phyloP scores from a whole-genome alignment of 2,113 vertebrate genomes.

The Corvus hawaiiensis region DNA sequence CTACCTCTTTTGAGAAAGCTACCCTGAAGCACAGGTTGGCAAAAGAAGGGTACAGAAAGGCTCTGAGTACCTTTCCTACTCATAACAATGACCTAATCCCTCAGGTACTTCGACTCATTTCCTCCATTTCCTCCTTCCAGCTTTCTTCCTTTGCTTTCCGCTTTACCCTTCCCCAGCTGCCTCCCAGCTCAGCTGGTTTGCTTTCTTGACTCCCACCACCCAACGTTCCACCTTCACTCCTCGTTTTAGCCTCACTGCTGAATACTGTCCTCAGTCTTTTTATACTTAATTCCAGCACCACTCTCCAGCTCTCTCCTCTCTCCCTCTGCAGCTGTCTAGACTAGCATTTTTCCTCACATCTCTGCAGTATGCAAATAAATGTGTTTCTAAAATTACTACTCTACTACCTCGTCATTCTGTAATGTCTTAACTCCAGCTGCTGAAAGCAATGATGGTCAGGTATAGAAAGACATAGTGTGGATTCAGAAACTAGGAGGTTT shows the following conservation, averaged over 20 bases:
- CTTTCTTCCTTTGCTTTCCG: neutral
- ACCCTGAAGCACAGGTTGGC: neutral
- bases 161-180: neutral
- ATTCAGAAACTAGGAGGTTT: neutral
- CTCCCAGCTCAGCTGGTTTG: neutral
- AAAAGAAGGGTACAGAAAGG: neutral
- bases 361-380: neutral
- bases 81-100: neutral
- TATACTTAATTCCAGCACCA: neutral
- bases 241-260: neutral
- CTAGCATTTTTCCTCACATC: neutral
- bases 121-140: neutral
- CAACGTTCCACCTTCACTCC: neutral
- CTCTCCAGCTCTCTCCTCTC: neutral
- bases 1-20: neutral
- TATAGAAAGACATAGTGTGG: neutral
- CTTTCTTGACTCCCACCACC: neutral
- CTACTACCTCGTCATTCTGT: neutral
- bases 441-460: neutral
- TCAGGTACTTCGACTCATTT: conserved; percentile 7
- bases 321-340: neutral
- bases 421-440: neutral
- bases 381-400: neutral
- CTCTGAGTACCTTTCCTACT: neutral
- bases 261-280: neutral